Percentiles rank a stretch among this genome's conserved stretches.
These are phyloP conservation scores for Temnothorax unifasciatus DNA, from an alignment of 2,888 invertebrate species.

Conservation along the genomic window DNA sequence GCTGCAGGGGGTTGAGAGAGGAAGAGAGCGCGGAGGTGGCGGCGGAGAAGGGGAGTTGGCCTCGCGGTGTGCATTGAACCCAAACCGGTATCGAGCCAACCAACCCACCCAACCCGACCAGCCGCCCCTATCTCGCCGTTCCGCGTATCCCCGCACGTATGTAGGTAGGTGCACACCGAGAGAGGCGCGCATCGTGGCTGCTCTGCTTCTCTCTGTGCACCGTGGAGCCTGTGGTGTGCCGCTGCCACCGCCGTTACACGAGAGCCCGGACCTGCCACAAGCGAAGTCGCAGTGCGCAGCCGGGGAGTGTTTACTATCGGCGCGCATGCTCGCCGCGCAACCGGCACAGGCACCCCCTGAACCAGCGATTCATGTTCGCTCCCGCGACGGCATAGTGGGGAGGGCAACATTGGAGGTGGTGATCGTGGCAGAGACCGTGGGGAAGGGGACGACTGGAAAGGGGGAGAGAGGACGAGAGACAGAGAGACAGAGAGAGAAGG, in stretches of 20 bases:
- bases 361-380: slow-evolving; percentile 66
- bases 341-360: slow-evolving; percentile 59
- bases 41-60: slow-evolving; percentile 59
- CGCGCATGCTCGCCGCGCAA: slow-evolving; percentile 79
- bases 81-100: slow-evolving; percentile 83
- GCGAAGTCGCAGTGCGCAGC: slow-evolving; percentile 83
- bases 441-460: slow-evolving; percentile 66
- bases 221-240: slow-evolving; percentile 45
- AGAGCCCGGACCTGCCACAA: slow-evolving; percentile 85
- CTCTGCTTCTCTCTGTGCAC: slow-evolving; percentile 45
- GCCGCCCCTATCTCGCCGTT: slow-evolving; percentile 65
- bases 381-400: slow-evolving; percentile 44
- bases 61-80: slow-evolving; percentile 83
- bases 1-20: slow-evolving; percentile 49
- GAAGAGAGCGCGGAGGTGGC: slow-evolving; percentile 38
- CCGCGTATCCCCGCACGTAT: slow-evolving; percentile 22
- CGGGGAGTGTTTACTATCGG: slow-evolving; percentile 85
- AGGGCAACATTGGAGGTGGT: slow-evolving; percentile 53
- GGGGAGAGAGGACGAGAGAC: slow-evolving; percentile 54
- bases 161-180: slow-evolving; percentile 40
- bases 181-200: slow-evolving; percentile 32
- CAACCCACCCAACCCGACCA: slow-evolving; percentile 67
- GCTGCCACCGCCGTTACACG: slow-evolving; percentile 62
- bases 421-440: slow-evolving; percentile 61
- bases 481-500: slow-evolving; percentile 47